Conservation (phyloP, 2,797 vertebrate genomes). For the Stomatorhinus walkeri region DNA sequence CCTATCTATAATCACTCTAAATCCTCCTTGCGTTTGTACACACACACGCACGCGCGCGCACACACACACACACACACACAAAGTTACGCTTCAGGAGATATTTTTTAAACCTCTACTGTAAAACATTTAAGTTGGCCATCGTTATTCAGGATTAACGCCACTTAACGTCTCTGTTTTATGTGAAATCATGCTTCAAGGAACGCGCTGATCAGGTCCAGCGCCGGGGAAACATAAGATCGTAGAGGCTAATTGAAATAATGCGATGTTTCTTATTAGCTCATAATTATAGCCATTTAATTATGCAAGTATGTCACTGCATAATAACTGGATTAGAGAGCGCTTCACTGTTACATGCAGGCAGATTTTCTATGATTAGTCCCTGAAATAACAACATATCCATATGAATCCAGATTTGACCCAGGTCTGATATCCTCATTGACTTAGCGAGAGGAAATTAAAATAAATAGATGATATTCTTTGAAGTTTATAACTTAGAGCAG, state of each 20-base stretch:
- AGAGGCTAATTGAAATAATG: conserved; percentile 58
- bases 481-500: not conserved
- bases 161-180: conserved; percentile 29
- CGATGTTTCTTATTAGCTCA: conserved; percentile 61
- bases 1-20: conserved; percentile 43
- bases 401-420: not conserved
- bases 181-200: conserved; percentile 52
- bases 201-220: conserved; percentile 37
- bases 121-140: not conserved
- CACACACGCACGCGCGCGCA: conserved; percentile 13
- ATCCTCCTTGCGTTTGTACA: conserved; percentile 25
- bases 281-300: conserved; percentile 66
- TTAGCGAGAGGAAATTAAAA: not conserved
- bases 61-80: not conserved
- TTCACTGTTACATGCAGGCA: not conserved
- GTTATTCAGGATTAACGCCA: conserved; percentile 17
- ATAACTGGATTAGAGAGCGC: conserved; percentile 7
- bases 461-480: not conserved
- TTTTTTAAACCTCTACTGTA: not conserved
- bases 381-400: not conserved
- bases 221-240: conserved; percentile 52
- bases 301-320: conserved; percentile 38
- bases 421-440: not conserved
- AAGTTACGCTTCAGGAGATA: not conserved
- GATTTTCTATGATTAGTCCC: not conserved